These are phyloP conservation scores for Orchesellides sinensis DNA, from an alignment of 2,888 invertebrate genomes.

Conservation along the genomic window DNA sequence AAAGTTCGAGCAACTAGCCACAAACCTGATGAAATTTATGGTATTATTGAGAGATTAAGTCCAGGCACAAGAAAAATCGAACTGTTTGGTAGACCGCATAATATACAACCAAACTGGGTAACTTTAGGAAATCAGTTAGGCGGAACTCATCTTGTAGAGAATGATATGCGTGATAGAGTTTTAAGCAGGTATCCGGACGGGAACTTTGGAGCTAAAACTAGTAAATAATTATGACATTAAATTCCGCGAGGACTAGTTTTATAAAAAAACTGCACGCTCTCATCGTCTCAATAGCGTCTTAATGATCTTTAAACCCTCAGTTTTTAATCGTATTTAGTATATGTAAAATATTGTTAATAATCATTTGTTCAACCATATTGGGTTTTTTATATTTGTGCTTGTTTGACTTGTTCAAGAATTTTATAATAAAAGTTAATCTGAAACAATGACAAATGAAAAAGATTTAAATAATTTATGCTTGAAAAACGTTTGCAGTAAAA, in stretches of 20 bases:
- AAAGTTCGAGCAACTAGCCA: conserved; percentile 98
- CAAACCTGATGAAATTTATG: conserved; percentile 99
- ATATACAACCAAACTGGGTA: conserved; percentile 95
- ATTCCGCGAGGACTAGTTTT: background rate
- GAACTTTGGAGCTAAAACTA: conserved; percentile 77
- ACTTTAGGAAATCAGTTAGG: conserved; percentile 98
- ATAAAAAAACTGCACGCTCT: too few species aligned
- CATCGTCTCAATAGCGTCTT: too few species aligned
- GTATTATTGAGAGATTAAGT: conserved; percentile 96
- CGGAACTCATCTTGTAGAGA: conserved; percentile 94
- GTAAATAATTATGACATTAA: conserved; percentile 11
- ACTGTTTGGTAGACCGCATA: conserved; percentile 97
- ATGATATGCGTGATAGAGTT: conserved; percentile 92
- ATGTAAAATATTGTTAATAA: too few species aligned
- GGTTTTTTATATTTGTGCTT: too few species aligned
- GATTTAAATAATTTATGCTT: too few species aligned
- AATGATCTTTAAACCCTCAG: too few species aligned
- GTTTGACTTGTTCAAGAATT: too few species aligned
- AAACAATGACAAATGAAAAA: too few species aligned
- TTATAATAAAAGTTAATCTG: too few species aligned
- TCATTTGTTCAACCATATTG: background rate
- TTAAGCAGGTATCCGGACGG: conserved; percentile 96
- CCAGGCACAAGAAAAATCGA: conserved; percentile 98
- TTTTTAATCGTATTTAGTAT: too few species aligned
- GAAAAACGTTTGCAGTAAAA: too few species aligned